A percentile compares a stretch with the other conserved stretches of the same genome.
These are phyloP conservation scores for Palythoa grandis DNA, from an alignment of 92 coral and sea anemone species.

Conservation along the genomic window DNA sequence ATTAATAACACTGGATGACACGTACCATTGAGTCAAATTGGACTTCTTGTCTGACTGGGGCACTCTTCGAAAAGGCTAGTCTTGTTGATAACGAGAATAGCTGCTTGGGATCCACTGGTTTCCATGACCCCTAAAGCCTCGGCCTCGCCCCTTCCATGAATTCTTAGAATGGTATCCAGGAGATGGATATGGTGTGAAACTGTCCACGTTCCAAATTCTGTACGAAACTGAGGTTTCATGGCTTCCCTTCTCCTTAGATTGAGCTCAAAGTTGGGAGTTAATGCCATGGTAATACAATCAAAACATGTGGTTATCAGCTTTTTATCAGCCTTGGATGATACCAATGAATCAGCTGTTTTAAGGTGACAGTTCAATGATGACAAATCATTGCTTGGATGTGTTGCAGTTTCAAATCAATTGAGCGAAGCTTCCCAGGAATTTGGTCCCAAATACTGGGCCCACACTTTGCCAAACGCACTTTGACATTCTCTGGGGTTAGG, in stretches of 20 bases:
- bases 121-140: conserved; percentile 20
- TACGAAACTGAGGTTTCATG: conserved; percentile 53
- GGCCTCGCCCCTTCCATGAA: conserved; percentile 28
- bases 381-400: conserved; percentile 29
- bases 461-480: conserved; percentile 41
- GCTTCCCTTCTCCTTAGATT: conserved; percentile 57
- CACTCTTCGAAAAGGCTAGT: conserved; percentile 43
- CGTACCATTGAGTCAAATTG: conserved; percentile 27
- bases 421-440: conserved; percentile 41
- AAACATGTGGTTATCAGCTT: conserved; percentile 49
- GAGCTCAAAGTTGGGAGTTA: conserved; percentile 50
- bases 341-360: conserved; percentile 45
- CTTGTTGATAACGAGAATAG: conserved; percentile 24
- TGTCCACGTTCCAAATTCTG: conserved; percentile 46
- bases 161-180: conserved; percentile 20
- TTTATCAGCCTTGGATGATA: conserved; percentile 45
- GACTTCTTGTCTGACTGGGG: conserved; percentile 55
- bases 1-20: conserved; percentile 20
- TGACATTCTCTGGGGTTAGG: conserved; percentile 41
- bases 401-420: conserved; percentile 42
- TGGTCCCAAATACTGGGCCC: conserved; percentile 47
- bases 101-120: conserved; percentile 7
- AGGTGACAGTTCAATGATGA: conserved; percentile 54
- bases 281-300: conserved; percentile 58
- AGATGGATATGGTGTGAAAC: conserved; percentile 25